Percentiles rank a stretch among this genome's conserved stretches.
phyloP scores from a whole-genome alignment of 2,888 invertebrate species.

The Leucoptera coffeella region DNA sequence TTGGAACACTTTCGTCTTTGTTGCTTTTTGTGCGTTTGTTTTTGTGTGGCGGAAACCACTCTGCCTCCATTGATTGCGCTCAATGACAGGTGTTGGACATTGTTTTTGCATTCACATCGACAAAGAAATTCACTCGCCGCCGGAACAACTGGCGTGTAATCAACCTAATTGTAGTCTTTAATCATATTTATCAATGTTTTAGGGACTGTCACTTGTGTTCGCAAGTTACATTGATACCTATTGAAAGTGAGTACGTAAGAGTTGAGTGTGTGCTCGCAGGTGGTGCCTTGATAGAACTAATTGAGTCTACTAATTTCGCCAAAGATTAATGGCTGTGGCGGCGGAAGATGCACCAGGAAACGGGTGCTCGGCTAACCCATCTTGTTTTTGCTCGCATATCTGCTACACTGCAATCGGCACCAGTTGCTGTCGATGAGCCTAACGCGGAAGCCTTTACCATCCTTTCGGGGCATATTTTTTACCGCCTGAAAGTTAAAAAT shows the following conservation, averaged over 20 bases:
- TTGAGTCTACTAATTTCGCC: too few species aligned
- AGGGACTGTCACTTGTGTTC: too few species aligned
- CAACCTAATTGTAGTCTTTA: not conserved
- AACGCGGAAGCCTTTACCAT: too few species aligned
- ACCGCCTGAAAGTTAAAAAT: conserved; percentile 5
- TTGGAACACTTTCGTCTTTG: conserved; percentile 49
- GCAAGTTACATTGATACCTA: too few species aligned
- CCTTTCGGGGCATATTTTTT: too few species aligned
- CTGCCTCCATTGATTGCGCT: conserved; percentile 30
- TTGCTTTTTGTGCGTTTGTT: conserved; percentile 28
- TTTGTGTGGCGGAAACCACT: conserved; percentile 35
- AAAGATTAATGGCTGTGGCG: too few species aligned
- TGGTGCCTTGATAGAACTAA: too few species aligned
- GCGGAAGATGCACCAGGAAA: conserved; percentile 20
- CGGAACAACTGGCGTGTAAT: conserved; percentile 3
- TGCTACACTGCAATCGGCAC: conserved; percentile 8
- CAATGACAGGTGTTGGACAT: conserved; percentile 30
- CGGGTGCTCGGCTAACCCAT: conserved; percentile 12
- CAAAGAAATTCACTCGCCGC: conserved; percentile 2
- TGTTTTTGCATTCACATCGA: conserved; percentile 11
- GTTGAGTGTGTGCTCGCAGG: too few species aligned
- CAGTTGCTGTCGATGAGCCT: too few species aligned
- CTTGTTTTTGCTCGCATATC: conserved; percentile 17
- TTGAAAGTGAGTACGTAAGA: too few species aligned
- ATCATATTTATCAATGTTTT: too few species aligned